phyloP scores from a whole-genome alignment of 2,113 vertebrate genomes.

The Engystomops pustulosus region DNA sequence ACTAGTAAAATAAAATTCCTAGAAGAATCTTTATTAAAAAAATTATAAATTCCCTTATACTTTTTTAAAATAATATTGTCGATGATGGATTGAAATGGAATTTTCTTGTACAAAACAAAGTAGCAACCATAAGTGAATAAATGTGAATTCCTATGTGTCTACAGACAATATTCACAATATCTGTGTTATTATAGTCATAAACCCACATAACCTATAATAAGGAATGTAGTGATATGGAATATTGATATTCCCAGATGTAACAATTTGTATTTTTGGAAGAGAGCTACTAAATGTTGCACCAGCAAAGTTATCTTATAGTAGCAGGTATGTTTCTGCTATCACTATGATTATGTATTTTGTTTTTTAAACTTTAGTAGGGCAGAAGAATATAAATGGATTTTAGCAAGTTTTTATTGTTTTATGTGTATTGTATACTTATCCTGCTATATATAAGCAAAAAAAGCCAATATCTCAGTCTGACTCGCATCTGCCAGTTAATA shows the following conservation, averaged over 20 bases:
- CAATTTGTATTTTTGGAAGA: neutral
- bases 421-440: neutral
- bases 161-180: neutral
- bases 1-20: too few relatives aligned
- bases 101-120: too few relatives aligned
- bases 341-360: too few relatives aligned
- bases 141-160: neutral
- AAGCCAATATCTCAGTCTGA: too few relatives aligned
- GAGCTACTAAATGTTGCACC: neutral
- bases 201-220: neutral
- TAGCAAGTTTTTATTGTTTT: too few relatives aligned
- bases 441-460: neutral
- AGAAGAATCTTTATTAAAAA: neutral
- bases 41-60: neutral
- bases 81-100: too few relatives aligned
- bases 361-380: too few relatives aligned
- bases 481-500: slow-evolving; percentile 9
- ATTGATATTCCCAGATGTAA: neutral
- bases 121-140: neutral
- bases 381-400: too few relatives aligned
- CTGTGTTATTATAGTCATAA: neutral
- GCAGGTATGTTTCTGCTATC: too few relatives aligned
- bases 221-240: neutral
- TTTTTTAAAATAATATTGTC: too few relatives aligned
- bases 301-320: neutral